Evolutionary conservation across 2,888 invertebrate genomes (phyloP), one percentile per base, ranked within the genome.

Genomic region (Scaptomyza reducta): DNA sequence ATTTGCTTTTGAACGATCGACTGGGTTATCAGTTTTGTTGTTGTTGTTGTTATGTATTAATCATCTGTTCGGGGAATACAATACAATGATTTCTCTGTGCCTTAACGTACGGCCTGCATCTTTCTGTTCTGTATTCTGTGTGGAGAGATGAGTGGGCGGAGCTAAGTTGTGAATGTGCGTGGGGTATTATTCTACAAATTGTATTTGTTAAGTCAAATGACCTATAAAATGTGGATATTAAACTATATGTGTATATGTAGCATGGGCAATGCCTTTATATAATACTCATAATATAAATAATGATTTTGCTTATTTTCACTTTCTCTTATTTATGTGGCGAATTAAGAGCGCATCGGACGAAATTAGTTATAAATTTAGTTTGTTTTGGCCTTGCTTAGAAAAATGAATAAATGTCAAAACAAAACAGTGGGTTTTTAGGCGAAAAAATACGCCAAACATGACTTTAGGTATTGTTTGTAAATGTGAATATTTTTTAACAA

Each of bases 311-410:
- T 27, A 67, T 62, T 57, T 31, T 35, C 47, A 40, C 27, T 59
- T 51, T 41, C 51, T 31, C 54, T 42, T 29, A 58, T 31, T 51
- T 55, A 47, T 62, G 29, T 40, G 11, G 44, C 54, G 49, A 61
- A 58, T 69, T 57, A 50, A 16, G 51, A 57, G 63, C 57, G 45
- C 45, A 46, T 41, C 41, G 14, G 9, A 42, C 33, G 45, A 76
- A 46, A 70, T 51, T 22, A 58, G 64, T 42, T 57, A 69, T 67
- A 67, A 77, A 70, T 63, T 58, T 18, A 41, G 47, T 68, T 50
- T 57, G 55, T 22, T 45, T 55, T 60, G 66, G 60, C 85, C 87
- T 80, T 87, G 70, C 77, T 77, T 77, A 60, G 67, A 67, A 64
- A 61, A 54, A 51, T 35, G 22, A 50, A 35, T n/a, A 29, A 18